These are phyloP conservation scores for fruit fly (Drosophila melanogaster) DNA, from an alignment of 1,140 invertebrate species.

Conservation along the genomic window DNA sequence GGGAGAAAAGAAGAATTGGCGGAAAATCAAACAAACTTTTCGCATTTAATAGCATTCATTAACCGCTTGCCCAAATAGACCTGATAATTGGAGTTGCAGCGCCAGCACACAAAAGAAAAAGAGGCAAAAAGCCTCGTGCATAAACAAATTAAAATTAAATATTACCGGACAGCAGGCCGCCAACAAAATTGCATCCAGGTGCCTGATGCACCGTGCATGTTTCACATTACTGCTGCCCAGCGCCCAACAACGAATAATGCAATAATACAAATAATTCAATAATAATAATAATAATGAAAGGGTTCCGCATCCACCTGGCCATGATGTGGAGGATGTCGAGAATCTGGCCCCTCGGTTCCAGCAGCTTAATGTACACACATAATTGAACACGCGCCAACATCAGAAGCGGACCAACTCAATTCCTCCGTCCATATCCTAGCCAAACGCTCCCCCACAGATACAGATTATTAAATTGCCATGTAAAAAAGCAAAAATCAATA, in stretches of 20 bases:
- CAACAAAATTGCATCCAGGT: constrained; percentile 63
- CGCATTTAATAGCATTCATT: constrained; percentile 72
- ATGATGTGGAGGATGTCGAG: neutral
- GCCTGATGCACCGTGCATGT: constrained; percentile 20
- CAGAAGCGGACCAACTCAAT: constrained; percentile 27
- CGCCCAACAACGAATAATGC: constrained; percentile 66
- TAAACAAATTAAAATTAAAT: constrained; percentile 82
- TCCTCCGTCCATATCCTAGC: neutral
- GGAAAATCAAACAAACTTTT: constrained; percentile 52
- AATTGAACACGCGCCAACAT: constrained; percentile 60
- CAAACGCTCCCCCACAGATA: constrained; percentile 10
- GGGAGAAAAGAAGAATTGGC: neutral
- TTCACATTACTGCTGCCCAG: constrained; percentile 31
- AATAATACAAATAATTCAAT: constrained; percentile 82
- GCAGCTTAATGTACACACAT: constrained; percentile 73
- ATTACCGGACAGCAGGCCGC: constrained; percentile 61
- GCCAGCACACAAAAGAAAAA: constrained; percentile 34
- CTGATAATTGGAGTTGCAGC: constrained; percentile 68
- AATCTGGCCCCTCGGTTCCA: constrained; percentile 18
- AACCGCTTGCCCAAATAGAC: constrained; percentile 59
- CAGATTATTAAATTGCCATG: constrained; percentile 68
- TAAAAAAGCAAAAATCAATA: constrained; percentile 79
- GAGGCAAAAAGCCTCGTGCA: constrained; percentile 40
- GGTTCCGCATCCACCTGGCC: constrained; percentile 8
- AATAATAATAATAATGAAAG: constrained; percentile 78